Conservation (phyloP, 2,797 vertebrate genomes). For the Enteromius paludinosus region DNA sequence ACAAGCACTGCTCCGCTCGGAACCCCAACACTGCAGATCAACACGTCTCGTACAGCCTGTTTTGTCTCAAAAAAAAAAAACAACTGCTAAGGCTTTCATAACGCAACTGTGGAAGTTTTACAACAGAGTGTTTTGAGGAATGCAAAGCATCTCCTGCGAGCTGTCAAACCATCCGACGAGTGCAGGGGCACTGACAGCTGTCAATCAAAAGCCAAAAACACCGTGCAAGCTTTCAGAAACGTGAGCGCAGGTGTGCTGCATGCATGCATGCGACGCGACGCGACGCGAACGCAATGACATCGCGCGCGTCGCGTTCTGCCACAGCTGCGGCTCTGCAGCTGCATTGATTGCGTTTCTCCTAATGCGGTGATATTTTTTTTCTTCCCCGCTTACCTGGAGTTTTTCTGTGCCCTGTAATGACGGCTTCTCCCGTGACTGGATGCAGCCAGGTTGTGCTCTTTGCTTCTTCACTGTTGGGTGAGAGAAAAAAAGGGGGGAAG, state of each 20-base stretch:
- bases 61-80: neutral
- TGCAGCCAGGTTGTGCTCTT: conserved; percentile 98
- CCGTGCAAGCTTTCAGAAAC: neutral
- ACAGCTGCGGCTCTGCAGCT: conserved; percentile 38
- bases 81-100: neutral
- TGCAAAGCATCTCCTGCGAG: neutral
- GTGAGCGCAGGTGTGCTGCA: conserved; percentile 11
- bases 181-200: neutral
- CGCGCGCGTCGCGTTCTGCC: conserved; percentile 5
- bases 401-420: conserved; percentile 90
- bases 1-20: conserved; percentile 21
- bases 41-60: neutral
- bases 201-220: neutral
- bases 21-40: conserved; percentile 15
- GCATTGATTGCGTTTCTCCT: conserved; percentile 31
- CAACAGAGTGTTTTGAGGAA: neutral
- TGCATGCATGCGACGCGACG: neutral
- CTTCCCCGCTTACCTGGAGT: conserved; percentile 84
- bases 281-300: neutral
- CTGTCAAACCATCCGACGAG: neutral
- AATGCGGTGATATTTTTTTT: neutral
- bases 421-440: conserved; percentile 90
- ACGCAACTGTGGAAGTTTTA: neutral
- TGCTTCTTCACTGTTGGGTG: conserved; percentile 88
- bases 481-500: conserved; percentile 52